phyloP scores from a whole-genome alignment of 2,888 invertebrate genomes.

The Frankliniella intonsa region DNA sequence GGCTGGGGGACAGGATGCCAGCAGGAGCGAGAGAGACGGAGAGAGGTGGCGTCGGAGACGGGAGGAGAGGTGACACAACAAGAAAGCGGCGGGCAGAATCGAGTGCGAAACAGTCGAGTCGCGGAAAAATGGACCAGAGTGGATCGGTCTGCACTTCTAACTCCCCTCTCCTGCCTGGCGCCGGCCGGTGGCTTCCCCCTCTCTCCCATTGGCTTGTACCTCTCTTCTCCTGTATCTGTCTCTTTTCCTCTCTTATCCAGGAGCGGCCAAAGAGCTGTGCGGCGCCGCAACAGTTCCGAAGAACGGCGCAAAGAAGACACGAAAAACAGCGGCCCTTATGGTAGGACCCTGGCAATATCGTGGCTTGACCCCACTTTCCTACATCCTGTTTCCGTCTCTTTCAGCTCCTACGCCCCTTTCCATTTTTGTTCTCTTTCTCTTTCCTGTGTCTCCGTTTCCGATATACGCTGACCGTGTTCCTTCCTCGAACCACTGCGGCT shows the following conservation, averaged over 20 bases:
- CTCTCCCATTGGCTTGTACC: not conserved
- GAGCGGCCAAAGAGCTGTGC: not conserved
- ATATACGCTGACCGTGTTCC: too few relatives aligned
- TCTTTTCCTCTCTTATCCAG: not conserved
- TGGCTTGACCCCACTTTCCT: conserved; percentile 21
- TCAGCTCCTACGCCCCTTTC: not conserved
- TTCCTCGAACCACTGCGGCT: not conserved
- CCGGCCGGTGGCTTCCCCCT: not conserved
- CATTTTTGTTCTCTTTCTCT: not conserved
- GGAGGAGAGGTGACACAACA: not conserved
- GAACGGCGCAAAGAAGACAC: conserved; percentile 13
- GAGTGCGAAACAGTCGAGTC: conserved; percentile 2
- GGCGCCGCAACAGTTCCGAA: not conserved
- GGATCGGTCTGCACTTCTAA: not conserved
- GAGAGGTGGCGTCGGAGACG: not conserved
- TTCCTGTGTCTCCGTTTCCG: too few relatives aligned
- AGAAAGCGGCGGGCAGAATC: conserved; percentile 4
- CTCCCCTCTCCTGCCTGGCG: not conserved
- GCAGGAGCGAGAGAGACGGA: not conserved
- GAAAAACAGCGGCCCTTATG: conserved; percentile 16
- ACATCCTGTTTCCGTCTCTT: not conserved
- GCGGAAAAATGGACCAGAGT: not conserved
- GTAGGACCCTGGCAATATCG: not conserved
- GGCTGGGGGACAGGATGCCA: not conserved
- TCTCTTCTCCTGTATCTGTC: not conserved